Conservation (phyloP, 2,113 vertebrate genomes). For the Peucedramus taeniatus region DNA sequence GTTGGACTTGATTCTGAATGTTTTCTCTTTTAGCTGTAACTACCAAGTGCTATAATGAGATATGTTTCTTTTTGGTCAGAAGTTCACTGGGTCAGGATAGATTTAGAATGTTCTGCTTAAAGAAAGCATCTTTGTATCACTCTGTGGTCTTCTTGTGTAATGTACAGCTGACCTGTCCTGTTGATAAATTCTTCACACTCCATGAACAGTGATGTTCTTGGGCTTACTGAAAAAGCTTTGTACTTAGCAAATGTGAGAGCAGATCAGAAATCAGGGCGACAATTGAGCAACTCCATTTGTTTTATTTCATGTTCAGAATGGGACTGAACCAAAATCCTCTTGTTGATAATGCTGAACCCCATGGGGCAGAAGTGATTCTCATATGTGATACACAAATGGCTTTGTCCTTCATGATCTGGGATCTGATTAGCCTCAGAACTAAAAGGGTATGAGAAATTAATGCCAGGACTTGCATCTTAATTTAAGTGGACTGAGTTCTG, state of each 20-base stretch:
- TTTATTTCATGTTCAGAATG: neutral
- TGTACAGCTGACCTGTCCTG: neutral
- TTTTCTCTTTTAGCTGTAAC: neutral
- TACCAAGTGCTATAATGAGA: neutral
- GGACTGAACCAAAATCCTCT: constrained; percentile 50
- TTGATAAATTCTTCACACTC: neutral
- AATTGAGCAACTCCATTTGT: neutral
- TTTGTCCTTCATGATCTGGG: neutral
- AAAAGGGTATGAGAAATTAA: neutral
- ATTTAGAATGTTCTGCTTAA: neutral
- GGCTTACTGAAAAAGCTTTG: neutral
- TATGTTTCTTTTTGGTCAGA: neutral
- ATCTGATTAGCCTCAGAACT: neutral
- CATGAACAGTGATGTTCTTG: neutral
- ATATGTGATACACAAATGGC: neutral
- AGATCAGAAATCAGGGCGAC: neutral
- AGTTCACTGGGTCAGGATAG: neutral
- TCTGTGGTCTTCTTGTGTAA: neutral
- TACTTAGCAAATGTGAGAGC: neutral
- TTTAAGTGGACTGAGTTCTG: neutral
- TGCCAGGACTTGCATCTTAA: neutral
- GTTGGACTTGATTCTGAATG: neutral
- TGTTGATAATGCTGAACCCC: neutral
- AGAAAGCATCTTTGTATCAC: neutral
- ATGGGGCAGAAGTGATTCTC: neutral